phyloP scores from a whole-genome alignment of 30 jellyfish, hydroid and myxozoan genomes.

The Sanderia malayensis region DNA sequence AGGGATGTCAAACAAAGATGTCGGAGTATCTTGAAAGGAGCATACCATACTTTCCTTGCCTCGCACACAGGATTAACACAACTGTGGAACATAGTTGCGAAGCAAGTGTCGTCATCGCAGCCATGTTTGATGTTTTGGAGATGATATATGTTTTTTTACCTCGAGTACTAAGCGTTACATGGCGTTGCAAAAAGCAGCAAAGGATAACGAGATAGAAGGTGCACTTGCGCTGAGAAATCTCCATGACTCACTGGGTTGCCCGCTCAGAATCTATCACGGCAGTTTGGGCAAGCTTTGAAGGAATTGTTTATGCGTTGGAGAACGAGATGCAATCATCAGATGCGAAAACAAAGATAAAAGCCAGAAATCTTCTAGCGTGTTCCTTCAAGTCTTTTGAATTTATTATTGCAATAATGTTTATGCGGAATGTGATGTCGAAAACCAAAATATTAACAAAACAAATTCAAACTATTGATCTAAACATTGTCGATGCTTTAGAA shows the following conservation, averaged over 20 bases:
- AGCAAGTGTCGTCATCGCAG: background rate
- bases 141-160: slow-evolving; percentile 8
- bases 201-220: too few species aligned
- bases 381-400: slow-evolving; percentile 36
- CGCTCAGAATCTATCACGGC: slow-evolving; percentile 45
- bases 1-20: slow-evolving; percentile 1
- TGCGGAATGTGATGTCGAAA: slow-evolving; percentile 44
- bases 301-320: slow-evolving; percentile 39
- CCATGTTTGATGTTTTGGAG: slow-evolving; percentile 17
- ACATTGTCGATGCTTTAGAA: too few species aligned
- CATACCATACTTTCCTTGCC: too few species aligned
- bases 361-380: background rate
- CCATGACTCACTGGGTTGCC: too few species aligned
- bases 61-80: too few species aligned
- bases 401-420: slow-evolving; percentile 30
- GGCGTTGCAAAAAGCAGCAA: too few species aligned
- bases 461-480: too few species aligned
- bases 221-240: slow-evolving; percentile 33
- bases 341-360: background rate
- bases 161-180: too few species aligned
- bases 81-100: background rate
- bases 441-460: too few species aligned
- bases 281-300: slow-evolving; percentile 53
- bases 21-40: too few species aligned
- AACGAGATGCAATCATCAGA: background rate